These are phyloP conservation scores for Spea multiplicata DNA, from an alignment of 2,113 vertebrate genomes.

Conservation along the genomic window DNA sequence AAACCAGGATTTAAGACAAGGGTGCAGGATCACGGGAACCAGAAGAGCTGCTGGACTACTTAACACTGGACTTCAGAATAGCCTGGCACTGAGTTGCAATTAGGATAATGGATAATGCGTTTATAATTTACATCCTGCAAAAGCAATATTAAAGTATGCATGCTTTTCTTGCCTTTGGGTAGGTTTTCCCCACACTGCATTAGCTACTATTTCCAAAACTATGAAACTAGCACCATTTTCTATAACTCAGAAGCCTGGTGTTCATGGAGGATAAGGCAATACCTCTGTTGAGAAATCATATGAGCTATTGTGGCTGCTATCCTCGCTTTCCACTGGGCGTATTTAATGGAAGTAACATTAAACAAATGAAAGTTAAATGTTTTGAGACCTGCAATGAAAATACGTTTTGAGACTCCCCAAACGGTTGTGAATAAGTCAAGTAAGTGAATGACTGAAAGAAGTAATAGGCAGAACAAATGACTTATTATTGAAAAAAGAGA, in stretches of 20 bases:
- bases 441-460: constrained; percentile 9
- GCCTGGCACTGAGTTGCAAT: no score
- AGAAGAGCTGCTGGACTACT: no score
- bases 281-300: neutral
- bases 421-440: constrained; percentile 25
- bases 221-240: neutral
- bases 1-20: no score
- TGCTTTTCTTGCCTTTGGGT: neutral
- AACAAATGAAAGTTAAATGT: constrained; percentile 40
- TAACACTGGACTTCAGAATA: no score
- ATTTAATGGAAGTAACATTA: constrained; percentile 37
- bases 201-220: neutral
- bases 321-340: constrained; percentile 32
- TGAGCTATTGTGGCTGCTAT: constrained; percentile 28
- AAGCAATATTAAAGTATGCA: no score
- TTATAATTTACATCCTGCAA: no score
- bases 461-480: constrained; percentile 28
- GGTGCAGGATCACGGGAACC: no score
- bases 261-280: neutral
- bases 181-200: neutral
- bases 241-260: constrained; percentile 4
- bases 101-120: no score
- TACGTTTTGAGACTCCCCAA: constrained; percentile 28
- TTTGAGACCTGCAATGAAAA: constrained; percentile 32
- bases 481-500: constrained; percentile 16